These are phyloP conservation scores for Macquaria australasica DNA, from an alignment of 2,113 vertebrate species.

Conservation along the genomic window DNA sequence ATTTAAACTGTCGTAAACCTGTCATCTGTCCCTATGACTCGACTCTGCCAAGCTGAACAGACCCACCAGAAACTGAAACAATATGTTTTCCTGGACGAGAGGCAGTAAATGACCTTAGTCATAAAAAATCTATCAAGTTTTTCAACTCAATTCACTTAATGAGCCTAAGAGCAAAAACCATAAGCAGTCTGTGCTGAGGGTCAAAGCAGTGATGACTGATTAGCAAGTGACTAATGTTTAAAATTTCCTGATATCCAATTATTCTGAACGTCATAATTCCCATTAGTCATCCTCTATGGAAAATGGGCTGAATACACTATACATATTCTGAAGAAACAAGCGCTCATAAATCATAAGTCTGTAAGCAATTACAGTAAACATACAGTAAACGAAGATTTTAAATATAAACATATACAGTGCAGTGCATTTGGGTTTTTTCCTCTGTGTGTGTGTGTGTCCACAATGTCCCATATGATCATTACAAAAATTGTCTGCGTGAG, in stretches of 20 bases:
- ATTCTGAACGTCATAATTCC: slow-evolving; percentile 26
- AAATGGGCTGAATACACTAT: not conserved
- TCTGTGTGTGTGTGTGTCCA: not conserved
- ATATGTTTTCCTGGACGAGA: slow-evolving; percentile 38
- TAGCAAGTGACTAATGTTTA: slow-evolving; percentile 39
- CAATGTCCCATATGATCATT: not conserved
- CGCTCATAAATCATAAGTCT: not conserved
- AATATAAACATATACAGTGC: not conserved
- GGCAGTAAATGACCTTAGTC: slow-evolving; percentile 38
- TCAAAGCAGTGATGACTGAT: slow-evolving; percentile 3
- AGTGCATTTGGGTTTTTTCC: not conserved
- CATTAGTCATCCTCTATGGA: not conserved
- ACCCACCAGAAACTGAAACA: slow-evolving; percentile 54
- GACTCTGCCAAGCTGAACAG: slow-evolving; percentile 39
- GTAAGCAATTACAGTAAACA: not conserved
- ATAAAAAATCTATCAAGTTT: slow-evolving; percentile 26
- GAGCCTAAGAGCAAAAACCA: slow-evolving; percentile 41
- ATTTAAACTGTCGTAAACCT: slow-evolving; percentile 57
- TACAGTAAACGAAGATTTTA: not conserved
- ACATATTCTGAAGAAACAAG: not conserved
- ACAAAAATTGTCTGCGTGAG: not conserved
- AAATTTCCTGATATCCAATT: slow-evolving; percentile 20
- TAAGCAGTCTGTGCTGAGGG: slow-evolving; percentile 2
- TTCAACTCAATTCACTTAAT: slow-evolving; percentile 52
- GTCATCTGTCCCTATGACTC: slow-evolving; percentile 45